These are phyloP conservation scores for Ceratosolen solmsi DNA, from an alignment of 1,140 invertebrate species.

Conservation along the genomic window DNA sequence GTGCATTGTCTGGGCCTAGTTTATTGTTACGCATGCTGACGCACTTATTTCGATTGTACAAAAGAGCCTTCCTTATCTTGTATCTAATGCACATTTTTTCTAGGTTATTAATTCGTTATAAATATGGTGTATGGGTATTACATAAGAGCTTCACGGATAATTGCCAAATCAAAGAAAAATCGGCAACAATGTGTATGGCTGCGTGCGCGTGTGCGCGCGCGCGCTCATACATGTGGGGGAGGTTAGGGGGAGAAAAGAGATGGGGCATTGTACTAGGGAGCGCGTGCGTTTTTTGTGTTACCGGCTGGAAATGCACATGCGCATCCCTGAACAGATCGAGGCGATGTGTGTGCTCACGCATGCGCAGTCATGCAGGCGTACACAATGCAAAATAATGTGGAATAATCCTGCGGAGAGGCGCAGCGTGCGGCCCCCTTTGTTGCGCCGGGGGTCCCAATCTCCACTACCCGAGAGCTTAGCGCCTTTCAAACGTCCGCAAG, in stretches of 20 bases:
- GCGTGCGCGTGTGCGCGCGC: too few relatives aligned
- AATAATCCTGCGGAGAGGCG: conserved; percentile 60
- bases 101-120: too few relatives aligned
- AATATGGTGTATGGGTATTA: too few relatives aligned
- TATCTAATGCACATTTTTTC: background rate
- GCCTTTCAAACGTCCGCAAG: conserved; percentile 68
- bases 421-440: conserved; percentile 67
- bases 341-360: conserved; percentile 54
- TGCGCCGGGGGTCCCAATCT: conserved; percentile 58
- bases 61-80: background rate
- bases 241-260: background rate
- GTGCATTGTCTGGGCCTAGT: background rate
- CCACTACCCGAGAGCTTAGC: conserved; percentile 58
- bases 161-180: too few relatives aligned
- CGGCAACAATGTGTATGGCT: too few relatives aligned
- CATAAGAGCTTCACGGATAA: too few relatives aligned
- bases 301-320: conserved; percentile 55
- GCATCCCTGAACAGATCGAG: conserved; percentile 36
- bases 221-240: too few relatives aligned
- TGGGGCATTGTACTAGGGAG: conserved; percentile 12
- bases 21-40: background rate
- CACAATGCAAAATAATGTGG: conserved; percentile 59
- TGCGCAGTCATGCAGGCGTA: conserved; percentile 57
- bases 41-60: background rate
- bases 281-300: conserved; percentile 1